Conservation (phyloP, 2,888 invertebrate species). For the Drosophila mimetica region DNA sequence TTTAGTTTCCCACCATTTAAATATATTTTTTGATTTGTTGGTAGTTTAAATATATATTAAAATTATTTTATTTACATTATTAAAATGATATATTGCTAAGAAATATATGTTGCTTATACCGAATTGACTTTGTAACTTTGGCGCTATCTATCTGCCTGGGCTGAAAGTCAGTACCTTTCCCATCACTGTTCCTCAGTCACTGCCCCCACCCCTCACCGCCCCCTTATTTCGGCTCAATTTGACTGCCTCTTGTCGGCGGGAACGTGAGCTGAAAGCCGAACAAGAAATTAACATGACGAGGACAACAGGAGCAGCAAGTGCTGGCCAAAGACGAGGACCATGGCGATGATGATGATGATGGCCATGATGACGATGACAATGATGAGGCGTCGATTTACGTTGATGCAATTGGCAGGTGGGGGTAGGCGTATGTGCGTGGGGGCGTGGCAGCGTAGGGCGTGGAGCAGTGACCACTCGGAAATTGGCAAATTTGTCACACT, state of each 20-base stretch:
- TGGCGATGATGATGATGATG: neutral
- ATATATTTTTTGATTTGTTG: too few species aligned
- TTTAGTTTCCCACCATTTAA: too few species aligned
- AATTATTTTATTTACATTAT: too few species aligned
- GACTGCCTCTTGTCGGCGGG: constrained; percentile 31
- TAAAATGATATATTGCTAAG: too few species aligned
- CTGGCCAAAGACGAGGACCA: neutral
- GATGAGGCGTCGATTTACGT: constrained; percentile 31
- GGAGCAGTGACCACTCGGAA: constrained; percentile 36
- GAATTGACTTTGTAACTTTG: too few species aligned
- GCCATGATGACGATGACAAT: neutral
- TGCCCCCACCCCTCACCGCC: too few species aligned
- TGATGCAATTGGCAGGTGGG: constrained; percentile 34
- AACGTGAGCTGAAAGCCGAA: constrained; percentile 60
- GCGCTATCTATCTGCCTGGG: too few species aligned
- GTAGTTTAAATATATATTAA: too few species aligned
- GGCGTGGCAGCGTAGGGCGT: neutral
- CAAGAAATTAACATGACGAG: constrained; percentile 55
- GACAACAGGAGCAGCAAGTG: constrained; percentile 7
- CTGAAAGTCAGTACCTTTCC: neutral
- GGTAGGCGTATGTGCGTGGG: neutral
- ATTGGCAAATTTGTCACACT: constrained; percentile 63
- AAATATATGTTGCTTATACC: too few species aligned
- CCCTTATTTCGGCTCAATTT: constrained; percentile 24
- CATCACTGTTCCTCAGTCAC: neutral